Conservation (phyloP, 2,888 invertebrate species). For the Panorpa germanica region DNA sequence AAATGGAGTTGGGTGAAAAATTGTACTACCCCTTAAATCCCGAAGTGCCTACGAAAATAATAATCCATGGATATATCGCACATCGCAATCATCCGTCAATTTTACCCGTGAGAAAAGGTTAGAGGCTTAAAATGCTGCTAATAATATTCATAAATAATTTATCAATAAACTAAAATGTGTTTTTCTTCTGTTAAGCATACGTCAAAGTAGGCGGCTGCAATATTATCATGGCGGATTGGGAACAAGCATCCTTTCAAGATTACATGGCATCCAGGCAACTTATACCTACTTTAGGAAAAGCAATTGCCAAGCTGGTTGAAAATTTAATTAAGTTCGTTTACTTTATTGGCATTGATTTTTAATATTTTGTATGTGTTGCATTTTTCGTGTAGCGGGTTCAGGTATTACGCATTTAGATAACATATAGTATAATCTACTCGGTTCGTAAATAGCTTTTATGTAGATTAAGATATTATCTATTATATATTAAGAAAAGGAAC, state of each 20-base stretch:
- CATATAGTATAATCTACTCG: no score
- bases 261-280: constrained; percentile 18
- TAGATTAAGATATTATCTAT: no score
- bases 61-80: constrained; percentile 21
- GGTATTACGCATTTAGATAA: no score
- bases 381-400: no score
- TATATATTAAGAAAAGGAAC: no score
- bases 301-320: constrained; percentile 16
- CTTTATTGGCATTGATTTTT: constrained; percentile 1
- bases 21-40: no score
- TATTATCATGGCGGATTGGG: constrained; percentile 22
- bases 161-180: background rate
- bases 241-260: constrained; percentile 17
- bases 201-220: constrained; percentile 17
- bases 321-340: constrained; percentile 15
- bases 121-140: background rate
- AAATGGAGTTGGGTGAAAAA: no score
- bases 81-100: constrained; percentile 16
- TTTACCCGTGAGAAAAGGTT: constrained; percentile 11
- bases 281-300: constrained; percentile 15
- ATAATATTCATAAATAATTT: background rate
- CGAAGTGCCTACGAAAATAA: no score
- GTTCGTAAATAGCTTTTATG: no score
- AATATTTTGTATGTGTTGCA: no score
- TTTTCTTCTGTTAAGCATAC: constrained; percentile 15